A percentile compares a stretch with the other conserved stretches of the same genome.
phyloP scores from a whole-genome alignment of 2,888 invertebrate genomes.

The Oscheius sp. region DNA sequence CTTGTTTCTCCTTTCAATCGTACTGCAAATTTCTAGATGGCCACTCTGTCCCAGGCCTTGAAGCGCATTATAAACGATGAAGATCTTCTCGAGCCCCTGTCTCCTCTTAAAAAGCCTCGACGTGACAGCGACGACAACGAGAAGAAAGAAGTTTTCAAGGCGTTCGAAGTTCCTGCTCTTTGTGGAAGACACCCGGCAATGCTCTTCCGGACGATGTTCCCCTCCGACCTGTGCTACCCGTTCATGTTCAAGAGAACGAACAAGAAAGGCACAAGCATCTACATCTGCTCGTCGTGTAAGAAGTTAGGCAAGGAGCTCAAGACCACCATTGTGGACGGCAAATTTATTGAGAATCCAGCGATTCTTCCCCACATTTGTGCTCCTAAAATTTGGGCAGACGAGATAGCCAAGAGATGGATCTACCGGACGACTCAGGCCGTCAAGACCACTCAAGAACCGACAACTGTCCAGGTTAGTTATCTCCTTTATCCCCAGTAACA shows the following conservation, averaged over 20 bases:
- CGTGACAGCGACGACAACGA: no score
- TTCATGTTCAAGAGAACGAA: constrained; percentile 5
- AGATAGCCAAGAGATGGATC: not conserved
- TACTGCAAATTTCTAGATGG: no score
- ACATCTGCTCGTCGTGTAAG: not conserved
- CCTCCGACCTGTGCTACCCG: not conserved
- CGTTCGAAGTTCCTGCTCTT: not conserved
- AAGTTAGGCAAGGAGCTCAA: not conserved
- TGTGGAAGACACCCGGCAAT: not conserved
- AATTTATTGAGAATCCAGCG: not conserved
- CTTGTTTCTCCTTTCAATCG: no score
- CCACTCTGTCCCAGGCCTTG: no score
- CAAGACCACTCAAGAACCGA: not conserved
- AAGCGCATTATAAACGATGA: no score
- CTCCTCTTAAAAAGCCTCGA: no score
- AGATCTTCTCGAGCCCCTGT: no score
- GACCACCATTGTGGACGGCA: not conserved
- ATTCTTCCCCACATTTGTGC: not conserved
- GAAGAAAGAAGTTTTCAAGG: not conserved
- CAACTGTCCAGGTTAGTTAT: no score
- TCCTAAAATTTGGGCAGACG: not conserved
- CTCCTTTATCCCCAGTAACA: no score
- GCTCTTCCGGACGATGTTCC: not conserved
- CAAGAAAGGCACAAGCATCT: not conserved
- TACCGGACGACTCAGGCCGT: not conserved